A percentile compares a stretch with the other conserved stretches of the same genome.
Evolutionary conservation across 2,888 invertebrate species (phyloP).

Genomic region (Minunthozetes semirufus): DNA sequence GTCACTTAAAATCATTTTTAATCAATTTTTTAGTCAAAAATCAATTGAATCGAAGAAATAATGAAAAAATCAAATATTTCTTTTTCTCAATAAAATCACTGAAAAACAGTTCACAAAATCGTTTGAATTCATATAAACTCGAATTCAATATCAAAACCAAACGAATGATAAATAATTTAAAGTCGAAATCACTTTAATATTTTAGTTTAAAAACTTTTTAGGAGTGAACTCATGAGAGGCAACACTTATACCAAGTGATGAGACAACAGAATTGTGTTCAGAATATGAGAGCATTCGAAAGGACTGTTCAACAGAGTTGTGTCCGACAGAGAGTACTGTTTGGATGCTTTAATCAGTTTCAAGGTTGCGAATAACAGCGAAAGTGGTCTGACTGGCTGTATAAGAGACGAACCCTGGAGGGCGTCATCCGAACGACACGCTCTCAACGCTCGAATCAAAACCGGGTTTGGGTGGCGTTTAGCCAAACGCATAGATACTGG

Average conservation of each 20-base stretch:
- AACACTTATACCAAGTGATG: not conserved
- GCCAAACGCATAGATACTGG: not conserved
- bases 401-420: conserved; percentile 34
- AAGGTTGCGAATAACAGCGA: conserved; percentile 42
- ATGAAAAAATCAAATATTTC: not conserved
- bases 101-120: not conserved
- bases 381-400: conserved; percentile 39
- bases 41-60: not conserved
- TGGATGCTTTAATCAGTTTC: conserved; percentile 36
- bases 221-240: not conserved
- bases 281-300: not conserved
- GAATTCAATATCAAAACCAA: conserved; percentile 26
- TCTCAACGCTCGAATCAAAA: conserved; percentile 22
- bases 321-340: not conserved
- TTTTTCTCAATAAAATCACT: not conserved
- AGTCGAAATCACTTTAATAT: not conserved
- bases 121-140: not conserved
- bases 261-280: not conserved
- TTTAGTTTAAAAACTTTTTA: not conserved
- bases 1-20: conserved; percentile 44
- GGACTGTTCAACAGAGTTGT: not conserved
- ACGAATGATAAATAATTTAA: not conserved
- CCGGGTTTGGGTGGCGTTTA: conserved; percentile 11
- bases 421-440: conserved; percentile 28
- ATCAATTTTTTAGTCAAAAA: not conserved